Evolutionary conservation across 2,888 invertebrate genomes (phyloP), one percentile per base, ranked within the genome.

Genomic region (Periphyllus acericola): DNA sequence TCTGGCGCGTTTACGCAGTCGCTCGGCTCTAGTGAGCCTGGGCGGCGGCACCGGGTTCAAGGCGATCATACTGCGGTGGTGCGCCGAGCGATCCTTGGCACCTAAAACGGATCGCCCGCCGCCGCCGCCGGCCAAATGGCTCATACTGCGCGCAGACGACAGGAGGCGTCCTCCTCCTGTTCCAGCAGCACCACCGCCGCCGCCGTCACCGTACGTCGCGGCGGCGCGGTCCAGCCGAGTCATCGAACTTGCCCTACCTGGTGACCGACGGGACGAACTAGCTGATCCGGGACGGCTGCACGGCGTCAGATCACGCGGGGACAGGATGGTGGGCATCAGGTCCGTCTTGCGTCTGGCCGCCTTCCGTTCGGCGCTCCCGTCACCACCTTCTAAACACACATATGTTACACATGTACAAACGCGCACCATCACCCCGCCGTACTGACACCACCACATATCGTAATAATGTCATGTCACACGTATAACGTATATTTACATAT

Each of bases 171-270:
- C 90, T 90, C 90, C 91, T 90, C 90, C 90, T 46, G 46, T 14
- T 46, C 46, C 46, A 46, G 46, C 46, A 46, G 91, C 89, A 89
- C 85, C 90, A 92, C 90, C 83, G 92, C 91, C 89, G 92, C 91
- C 90, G 92, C 90, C 89, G 91, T 91, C 60, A 90, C 90, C 76
- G 90, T 82, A 40, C 55, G 21, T 25, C 34, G 40, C 88, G 32
- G 52, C 76, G 36, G 46, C 46, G 40, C 95, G 95, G 94, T 97
- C 97, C 93, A 97, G 94, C 91, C 97, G 95, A 91, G 97, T 96
- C 97, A 97, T 97, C 92, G 97, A 97, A 93, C 96, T 96, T 91
- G 97, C 97, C 94, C 97, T 96, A 94, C 95, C 95, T 95, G 94
- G 94, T 89, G 93, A 92, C 90, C 92, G 92, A 90, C 89, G 89